Base-by-base conservation (phyloP, 30 jellyfish, hydroid and myxozoan genomes). In the Cassiopea andromeda region DNA sequence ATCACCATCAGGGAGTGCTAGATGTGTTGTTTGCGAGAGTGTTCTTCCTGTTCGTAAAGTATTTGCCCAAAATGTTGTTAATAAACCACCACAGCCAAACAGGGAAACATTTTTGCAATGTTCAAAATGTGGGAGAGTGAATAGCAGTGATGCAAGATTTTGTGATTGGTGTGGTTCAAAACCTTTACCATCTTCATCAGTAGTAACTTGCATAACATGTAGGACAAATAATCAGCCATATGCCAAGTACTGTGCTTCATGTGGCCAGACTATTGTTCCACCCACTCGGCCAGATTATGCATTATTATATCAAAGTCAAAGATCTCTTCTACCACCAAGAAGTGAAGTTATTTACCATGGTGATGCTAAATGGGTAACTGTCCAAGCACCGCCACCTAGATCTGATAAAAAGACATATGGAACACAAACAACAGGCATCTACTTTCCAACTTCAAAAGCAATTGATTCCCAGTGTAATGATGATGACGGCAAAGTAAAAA, bases 121-220 rank as follows among this genome's bases (percentile, higher is more conserved):
- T 80, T 96, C 99, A 38, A 85, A 73, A 61, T 95, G 99, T 80
- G 91, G 86, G 61, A 69, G 99, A 83, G 70, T 91, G 2, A 95
- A 95, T 87, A 86, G 99, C 83, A 92, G 83, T 79, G 93, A 95
- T 91, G 99, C 99, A 57, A 82, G 99, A 27, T 95, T 78, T 78
- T 95, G 99, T 91, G 99, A 95, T 68, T 95, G 99, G 99, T 95
- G 99, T 83, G 98, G 99, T 4, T 78, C 94, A 67, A 90, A 85
- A 73, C 98, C 99, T 44, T 60, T 76, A 18, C 91, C 97, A 43
- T 74, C 92, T 54, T 80, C 88, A 50, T 76, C 95, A 3, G 94
- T 92, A 9, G 91, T 90, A 1, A 73, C 94, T 46, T 95, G 99
- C 75, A 59, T 69, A 13, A 78, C 81, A 79, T 95, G 99, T 54